These are phyloP conservation scores for Cydia splendana DNA, from an alignment of 1,140 invertebrate species.

Conservation along the genomic window DNA sequence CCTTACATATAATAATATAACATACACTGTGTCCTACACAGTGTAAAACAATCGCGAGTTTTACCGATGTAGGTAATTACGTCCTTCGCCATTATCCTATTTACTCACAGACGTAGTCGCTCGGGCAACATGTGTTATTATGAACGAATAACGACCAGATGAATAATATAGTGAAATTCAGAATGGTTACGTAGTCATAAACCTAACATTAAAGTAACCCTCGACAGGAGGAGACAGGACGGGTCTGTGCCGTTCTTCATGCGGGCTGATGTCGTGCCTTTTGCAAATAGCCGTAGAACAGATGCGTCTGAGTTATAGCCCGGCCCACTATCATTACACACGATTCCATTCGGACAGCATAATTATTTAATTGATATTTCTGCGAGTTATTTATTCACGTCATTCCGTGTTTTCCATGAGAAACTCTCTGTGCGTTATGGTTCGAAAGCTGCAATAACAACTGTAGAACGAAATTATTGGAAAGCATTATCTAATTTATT, in stretches of 20 bases:
- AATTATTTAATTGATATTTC: constrained; percentile 80
- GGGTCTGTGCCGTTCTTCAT: constrained; percentile 32
- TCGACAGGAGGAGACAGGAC: constrained; percentile 34
- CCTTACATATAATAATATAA: neutral
- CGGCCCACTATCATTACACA: constrained; percentile 76
- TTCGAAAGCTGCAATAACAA: constrained; percentile 21
- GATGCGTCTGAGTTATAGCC: constrained; percentile 77
- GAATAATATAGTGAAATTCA: constrained; percentile 30
- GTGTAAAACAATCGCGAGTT: constrained; percentile 29
- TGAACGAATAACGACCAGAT: constrained; percentile 21
- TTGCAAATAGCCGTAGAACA: constrained; percentile 76
- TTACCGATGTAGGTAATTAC: constrained; percentile 17
- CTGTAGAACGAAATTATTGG: constrained; percentile 24
- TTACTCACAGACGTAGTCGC: constrained; percentile 16
- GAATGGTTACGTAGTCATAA: constrained; percentile 31
- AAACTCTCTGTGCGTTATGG: constrained; percentile 66
- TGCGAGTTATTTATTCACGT: constrained; percentile 77
- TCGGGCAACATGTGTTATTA: constrained; percentile 22
- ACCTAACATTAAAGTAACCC: constrained; percentile 33
- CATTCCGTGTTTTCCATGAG: constrained; percentile 70
- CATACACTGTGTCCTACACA: neutral
- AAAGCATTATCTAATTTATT: constrained; percentile 32
- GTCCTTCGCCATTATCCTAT: constrained; percentile 2
- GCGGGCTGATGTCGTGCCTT: constrained; percentile 67
- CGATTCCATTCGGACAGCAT: constrained; percentile 78